Percentiles rank a stretch among this genome's conserved stretches.
phyloP scores from a whole-genome alignment of 2,113 vertebrate species.

The Macheiramphus alcinus region DNA sequence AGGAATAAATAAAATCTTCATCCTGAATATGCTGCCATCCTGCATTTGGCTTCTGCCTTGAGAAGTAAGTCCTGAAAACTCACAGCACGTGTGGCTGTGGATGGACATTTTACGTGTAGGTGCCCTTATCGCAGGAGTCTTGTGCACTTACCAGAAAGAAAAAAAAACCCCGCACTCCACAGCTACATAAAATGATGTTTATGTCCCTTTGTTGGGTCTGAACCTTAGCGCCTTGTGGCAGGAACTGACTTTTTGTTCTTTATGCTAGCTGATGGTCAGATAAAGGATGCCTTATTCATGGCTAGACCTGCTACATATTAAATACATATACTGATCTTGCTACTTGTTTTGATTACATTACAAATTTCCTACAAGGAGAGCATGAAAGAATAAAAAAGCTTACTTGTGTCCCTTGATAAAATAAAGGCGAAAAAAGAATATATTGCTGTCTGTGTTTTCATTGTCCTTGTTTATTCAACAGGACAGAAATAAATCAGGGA shows the following conservation, averaged over 20 bases:
- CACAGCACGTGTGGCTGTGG: background rate
- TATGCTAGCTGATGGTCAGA: background rate
- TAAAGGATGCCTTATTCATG: background rate
- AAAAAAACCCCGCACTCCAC: background rate
- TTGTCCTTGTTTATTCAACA: conserved; percentile 12
- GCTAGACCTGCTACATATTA: background rate
- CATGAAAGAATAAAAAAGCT: background rate
- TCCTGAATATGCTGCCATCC: background rate
- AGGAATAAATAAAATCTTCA: background rate
- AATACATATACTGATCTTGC: background rate
- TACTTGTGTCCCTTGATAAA: background rate
- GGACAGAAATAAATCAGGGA: conserved; percentile 6
- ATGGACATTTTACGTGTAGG: background rate
- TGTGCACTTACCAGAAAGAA: background rate
- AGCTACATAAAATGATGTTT: background rate
- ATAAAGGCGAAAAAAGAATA: background rate
- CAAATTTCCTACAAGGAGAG: background rate
- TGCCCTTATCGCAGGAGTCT: background rate
- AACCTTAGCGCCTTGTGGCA: background rate
- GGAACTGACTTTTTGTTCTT: background rate
- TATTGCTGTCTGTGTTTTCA: background rate
- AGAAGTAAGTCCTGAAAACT: background rate
- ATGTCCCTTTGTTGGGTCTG: background rate
- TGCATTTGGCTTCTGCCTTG: background rate
- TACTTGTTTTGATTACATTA: conserved; percentile 29